A percentile compares a stretch with the other conserved stretches of the same genome.
Evolutionary conservation across 2,888 invertebrate genomes (phyloP).

Genomic region (Allygus modestus): DNA sequence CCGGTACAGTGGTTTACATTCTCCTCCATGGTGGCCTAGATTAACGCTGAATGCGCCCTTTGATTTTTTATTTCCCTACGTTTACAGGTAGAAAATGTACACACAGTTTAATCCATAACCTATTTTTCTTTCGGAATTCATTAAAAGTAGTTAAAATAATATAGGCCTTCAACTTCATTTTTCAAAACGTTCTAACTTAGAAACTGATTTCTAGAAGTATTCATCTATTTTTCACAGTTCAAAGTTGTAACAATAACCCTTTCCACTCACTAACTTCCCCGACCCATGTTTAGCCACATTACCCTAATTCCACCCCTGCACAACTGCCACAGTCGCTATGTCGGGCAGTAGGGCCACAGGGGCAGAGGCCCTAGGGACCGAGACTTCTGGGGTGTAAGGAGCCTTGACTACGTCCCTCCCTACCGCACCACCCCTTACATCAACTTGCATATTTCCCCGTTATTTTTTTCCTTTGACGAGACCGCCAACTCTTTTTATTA

Average conservation of each 20-base stretch:
- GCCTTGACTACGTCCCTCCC: neutral
- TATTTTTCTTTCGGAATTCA: too few species aligned
- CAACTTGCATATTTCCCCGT: neutral
- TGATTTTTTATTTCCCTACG: too few species aligned
- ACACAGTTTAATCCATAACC: too few species aligned
- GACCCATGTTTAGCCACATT: neutral
- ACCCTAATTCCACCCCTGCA: slow-evolving; percentile 12
- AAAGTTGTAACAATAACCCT: neutral
- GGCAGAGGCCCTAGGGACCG: neutral
- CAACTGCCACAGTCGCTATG: slow-evolving; percentile 6
- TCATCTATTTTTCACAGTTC: too few species aligned
- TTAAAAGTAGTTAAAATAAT: too few species aligned
- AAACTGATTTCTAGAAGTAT: too few species aligned
- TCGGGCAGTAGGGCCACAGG: slow-evolving; percentile 17
- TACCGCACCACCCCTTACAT: neutral
- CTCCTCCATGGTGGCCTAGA: too few species aligned
- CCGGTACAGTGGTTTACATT: too few species aligned
- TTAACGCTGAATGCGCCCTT: too few species aligned
- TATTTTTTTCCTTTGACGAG: slow-evolving; percentile 54
- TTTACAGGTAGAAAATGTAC: too few species aligned
- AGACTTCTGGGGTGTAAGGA: neutral
- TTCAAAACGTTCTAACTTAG: too few species aligned
- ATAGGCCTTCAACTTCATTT: too few species aligned
- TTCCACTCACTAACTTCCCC: neutral
- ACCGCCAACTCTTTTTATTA: slow-evolving; percentile 57